Conservation (phyloP, 1,140 invertebrate genomes). For the Drosophila santomea region DNA sequence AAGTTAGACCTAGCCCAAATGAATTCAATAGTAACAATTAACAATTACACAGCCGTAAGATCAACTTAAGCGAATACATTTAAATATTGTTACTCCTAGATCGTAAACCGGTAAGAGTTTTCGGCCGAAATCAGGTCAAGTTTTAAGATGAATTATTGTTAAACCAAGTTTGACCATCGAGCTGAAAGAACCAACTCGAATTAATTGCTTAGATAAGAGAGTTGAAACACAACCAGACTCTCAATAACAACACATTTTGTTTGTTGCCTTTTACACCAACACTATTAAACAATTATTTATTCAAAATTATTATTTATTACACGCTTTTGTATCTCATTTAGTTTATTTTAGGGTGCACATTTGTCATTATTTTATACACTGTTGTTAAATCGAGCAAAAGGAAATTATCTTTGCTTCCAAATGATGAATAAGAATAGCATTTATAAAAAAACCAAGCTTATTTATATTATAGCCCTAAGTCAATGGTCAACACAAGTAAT, state of each 20-base stretch:
- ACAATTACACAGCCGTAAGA: conserved; percentile 48
- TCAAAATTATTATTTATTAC: conserved; percentile 42
- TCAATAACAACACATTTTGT: conserved; percentile 13
- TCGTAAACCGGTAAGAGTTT: conserved; percentile 15
- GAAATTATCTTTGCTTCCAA: conserved; percentile 51
- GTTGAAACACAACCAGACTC: not conserved
- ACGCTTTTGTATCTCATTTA: conserved; percentile 46
- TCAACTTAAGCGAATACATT: conserved; percentile 35
- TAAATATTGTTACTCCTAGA: conserved; percentile 48
- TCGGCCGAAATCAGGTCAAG: conserved; percentile 5
- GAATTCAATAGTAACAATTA: conserved; percentile 59
- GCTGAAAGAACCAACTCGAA: conserved; percentile 22
- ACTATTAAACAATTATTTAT: conserved; percentile 40
- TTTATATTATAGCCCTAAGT: conserved; percentile 31
- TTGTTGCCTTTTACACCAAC: conserved; percentile 31
- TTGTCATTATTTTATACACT: conserved; percentile 36
- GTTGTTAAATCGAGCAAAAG: conserved; percentile 51
- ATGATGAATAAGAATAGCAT: conserved; percentile 56
- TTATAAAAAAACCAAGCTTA: conserved; percentile 42
- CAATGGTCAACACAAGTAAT: conserved; percentile 12
- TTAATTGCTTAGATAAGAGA: conserved; percentile 5
- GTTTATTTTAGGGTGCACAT: conserved; percentile 26
- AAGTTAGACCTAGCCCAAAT: conserved; percentile 51
- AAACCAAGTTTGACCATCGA: conserved; percentile 29
- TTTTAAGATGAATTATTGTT: conserved; percentile 40